These are phyloP conservation scores for Apostichopus parvimensis DNA, from an alignment of 35 echinoderm and acorn worm species.

Conservation along the genomic window DNA sequence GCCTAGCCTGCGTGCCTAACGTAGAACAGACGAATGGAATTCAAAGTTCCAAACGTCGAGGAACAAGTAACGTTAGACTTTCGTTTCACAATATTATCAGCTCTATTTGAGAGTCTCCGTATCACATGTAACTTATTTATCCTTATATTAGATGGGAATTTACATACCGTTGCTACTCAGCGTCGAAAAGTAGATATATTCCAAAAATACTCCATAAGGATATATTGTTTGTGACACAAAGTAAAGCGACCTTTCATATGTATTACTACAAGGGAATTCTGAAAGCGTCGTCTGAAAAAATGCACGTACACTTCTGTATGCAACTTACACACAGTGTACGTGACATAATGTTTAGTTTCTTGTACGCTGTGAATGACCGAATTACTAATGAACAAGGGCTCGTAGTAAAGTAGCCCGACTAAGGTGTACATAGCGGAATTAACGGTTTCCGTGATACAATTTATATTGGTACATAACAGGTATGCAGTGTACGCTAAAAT, in stretches of 20 bases:
- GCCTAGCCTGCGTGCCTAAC: no score
- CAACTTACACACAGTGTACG: not conserved
- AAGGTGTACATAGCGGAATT: not conserved
- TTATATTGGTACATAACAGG: no score
- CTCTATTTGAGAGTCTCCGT: not conserved
- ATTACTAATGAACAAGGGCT: not conserved
- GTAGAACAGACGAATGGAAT: not conserved
- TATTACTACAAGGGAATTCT: not conserved
- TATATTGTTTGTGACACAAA: not conserved
- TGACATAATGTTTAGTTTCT: not conserved
- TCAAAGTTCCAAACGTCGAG: not conserved
- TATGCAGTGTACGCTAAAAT: no score
- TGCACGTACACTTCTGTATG: not conserved
- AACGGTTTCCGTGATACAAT: no score
- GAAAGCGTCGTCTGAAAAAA: not conserved
- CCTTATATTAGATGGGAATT: not conserved
- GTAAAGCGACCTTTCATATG: not conserved
- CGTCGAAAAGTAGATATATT: not conserved
- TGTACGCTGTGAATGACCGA: not conserved
- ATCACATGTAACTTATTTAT: not conserved
- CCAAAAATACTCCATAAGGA: not conserved
- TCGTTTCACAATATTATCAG: not conserved
- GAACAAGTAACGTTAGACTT: not conserved
- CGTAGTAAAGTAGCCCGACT: not conserved
- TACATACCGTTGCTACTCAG: not conserved